These are phyloP conservation scores for Coccyzus lansbergi DNA, from an alignment of 2,797 vertebrate species.

Conservation along the genomic window DNA sequence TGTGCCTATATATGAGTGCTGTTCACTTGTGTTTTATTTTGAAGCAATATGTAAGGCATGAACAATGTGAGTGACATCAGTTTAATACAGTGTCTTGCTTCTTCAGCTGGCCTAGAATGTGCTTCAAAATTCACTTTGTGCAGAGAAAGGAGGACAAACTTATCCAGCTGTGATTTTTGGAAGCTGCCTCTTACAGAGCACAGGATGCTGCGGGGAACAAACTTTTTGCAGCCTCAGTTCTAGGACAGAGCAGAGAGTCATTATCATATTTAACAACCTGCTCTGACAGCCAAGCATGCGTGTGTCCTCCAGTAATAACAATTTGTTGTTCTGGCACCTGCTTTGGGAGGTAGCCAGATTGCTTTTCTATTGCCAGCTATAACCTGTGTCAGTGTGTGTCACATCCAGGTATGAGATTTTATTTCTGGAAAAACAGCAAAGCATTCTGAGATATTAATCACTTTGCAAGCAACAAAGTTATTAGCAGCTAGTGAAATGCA, in stretches of 20 bases:
- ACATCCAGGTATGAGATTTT: neutral
- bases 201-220: neutral
- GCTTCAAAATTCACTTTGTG: neutral
- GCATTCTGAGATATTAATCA: neutral
- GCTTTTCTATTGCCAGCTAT: neutral
- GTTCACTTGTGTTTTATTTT: neutral
- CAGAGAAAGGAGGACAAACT: neutral
- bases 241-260: neutral
- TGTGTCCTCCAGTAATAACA: neutral
- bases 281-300: neutral
- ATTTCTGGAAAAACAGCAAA: neutral
- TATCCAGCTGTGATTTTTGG: neutral
- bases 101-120: neutral
- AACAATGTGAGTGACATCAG: neutral
- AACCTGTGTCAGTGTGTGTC: neutral
- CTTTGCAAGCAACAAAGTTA: neutral
- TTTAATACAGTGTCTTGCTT: neutral
- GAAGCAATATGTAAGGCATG: neutral
- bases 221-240: neutral
- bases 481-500: neutral
- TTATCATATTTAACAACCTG: neutral
- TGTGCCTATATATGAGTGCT: neutral
- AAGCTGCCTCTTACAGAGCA: neutral
- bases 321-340: neutral
- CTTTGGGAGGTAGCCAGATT: neutral